Evolutionary conservation across 2,797 vertebrate genomes (phyloP), one percentile per base, ranked within the genome.

Genomic region (Esox masquinongy): DNA sequence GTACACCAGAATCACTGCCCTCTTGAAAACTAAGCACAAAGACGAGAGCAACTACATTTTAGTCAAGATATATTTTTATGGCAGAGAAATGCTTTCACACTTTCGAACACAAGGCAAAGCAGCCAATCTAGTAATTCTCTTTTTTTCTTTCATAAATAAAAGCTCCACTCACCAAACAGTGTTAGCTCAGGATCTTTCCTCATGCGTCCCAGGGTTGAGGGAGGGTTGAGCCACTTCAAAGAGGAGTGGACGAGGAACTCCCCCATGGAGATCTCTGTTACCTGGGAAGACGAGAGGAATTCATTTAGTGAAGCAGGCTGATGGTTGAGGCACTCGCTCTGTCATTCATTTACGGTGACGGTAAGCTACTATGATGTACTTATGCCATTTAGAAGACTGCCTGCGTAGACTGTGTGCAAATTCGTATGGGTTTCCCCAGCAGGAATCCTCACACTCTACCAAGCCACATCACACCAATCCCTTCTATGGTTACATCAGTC

Each of bases 231-330:
- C 97, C 97, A 99, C 19, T 93, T 88, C 24, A 95, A 96, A 0
- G 96, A 86, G 0, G 96, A 94, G 22, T 97, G 95, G 84, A 96
- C 90, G 89, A 99, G 93, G 63, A 99, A 97, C 84, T 98, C 97
- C 70, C 96, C 96, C 97, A 98, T 99, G 0, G 96, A 98, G 85
- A 98, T 94, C 85, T 98, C 96, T 0, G 95, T 96, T 34, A 97
- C 96, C 97, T 98, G 69, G 50, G 56, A 31, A 69, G 34, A 24
- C 19, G 1, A 61, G 5, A 61, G 29, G 26, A 19, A 15, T 36
- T 56, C 24, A 39, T 12, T 73, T 49, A 64, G 59, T 39, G n/a
- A 11, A 29, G 29, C 16, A 17, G 31, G 26, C 31, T 19, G 16
- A 29, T 17, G 15, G 15, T 67, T 31, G 31, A 67, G 26, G 64